Evolutionary conservation across 2,888 invertebrate species (phyloP).

Genomic region (Labia minor): DNA sequence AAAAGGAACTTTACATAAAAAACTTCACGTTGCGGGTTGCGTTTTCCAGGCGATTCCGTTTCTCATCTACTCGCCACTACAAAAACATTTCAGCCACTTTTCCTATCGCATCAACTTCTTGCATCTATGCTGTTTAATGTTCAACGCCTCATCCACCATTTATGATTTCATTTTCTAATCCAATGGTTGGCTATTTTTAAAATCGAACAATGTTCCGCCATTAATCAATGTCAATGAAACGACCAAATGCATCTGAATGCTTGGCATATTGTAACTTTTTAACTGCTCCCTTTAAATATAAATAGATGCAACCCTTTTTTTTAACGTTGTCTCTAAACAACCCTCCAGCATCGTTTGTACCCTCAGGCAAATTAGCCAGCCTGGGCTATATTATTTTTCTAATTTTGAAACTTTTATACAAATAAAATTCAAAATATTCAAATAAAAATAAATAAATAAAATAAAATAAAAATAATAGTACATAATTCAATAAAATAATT

Average conservation of each 20-base stretch:
- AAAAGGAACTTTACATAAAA: too few species aligned
- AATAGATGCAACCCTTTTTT: slow-evolving; percentile 5
- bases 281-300: neutral
- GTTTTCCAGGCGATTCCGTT: neutral
- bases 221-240: neutral
- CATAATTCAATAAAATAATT: too few species aligned
- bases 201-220: neutral
- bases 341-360: neutral
- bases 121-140: too few species aligned
- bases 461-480: too few species aligned
- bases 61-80: neutral
- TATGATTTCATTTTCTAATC: neutral
- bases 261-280: neutral
- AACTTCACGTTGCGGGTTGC: too few species aligned
- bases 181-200: neutral
- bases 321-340: neutral
- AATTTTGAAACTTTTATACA: neutral
- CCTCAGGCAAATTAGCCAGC: too few species aligned
- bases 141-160: too few species aligned
- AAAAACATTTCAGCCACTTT: neutral
- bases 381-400: neutral
- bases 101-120: neutral
- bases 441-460: too few species aligned
- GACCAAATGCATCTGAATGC: neutral
- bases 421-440: too few species aligned